Evolutionary conservation across 1,140 invertebrate genomes (phyloP).

Genomic region (Drosophila nigromelanica): DNA sequence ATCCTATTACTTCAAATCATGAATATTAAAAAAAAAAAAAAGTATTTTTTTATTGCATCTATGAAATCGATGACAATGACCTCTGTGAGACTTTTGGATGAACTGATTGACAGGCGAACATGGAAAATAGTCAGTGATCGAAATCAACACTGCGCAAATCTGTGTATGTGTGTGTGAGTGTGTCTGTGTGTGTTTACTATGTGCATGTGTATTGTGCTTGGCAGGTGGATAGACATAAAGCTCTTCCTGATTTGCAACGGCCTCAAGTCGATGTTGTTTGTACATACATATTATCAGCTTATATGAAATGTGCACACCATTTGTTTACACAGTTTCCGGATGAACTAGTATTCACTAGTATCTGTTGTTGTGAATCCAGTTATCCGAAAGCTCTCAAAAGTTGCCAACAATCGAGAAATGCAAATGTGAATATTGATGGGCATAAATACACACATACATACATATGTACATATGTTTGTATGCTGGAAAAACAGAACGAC

Average conservation of each 20-base stretch:
- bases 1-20: too few relatives aligned
- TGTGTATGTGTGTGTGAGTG: too few relatives aligned
- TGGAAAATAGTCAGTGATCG: constrained; percentile 32
- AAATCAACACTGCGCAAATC: neutral
- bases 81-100: constrained; percentile 49
- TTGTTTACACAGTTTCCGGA: constrained; percentile 41
- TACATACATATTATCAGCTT: constrained; percentile 50
- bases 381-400: constrained; percentile 48
- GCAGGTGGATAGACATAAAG: neutral
- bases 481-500: neutral
- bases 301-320: constrained; percentile 11
- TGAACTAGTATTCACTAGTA: constrained; percentile 38
- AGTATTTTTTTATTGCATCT: constrained; percentile 3
- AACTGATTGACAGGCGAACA: constrained; percentile 65
- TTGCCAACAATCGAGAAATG: constrained; percentile 41
- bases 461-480: neutral
- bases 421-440: constrained; percentile 15
- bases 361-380: constrained; percentile 6
- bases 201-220: too few relatives aligned
- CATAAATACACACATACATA: neutral
- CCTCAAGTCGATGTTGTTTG: constrained; percentile 5
- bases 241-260: constrained; percentile 34
- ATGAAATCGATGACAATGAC: constrained; percentile 35
- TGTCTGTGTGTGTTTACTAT: too few relatives aligned
- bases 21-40: too few relatives aligned